Base-by-base conservation (phyloP, 2,888 invertebrate species). In the Luffia ferchaultella region DNA sequence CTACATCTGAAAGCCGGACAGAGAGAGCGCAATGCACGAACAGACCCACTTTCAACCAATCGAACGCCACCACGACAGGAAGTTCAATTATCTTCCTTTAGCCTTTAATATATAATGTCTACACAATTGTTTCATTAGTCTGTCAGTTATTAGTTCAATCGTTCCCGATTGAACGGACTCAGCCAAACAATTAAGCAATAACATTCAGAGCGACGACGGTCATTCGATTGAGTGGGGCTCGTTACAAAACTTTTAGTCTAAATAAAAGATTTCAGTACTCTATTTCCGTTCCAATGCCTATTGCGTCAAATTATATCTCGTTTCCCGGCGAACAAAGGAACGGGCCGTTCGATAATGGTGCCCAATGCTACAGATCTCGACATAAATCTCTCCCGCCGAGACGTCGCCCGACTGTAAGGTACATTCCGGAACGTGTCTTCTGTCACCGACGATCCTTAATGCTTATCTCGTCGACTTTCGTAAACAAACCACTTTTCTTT, bases 21-120 rank as follows among this genome's bases (percentile, higher is more conserved):
- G 72, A 76, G 75, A 77, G 78, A 75, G 70, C 71, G 65, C 69
- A 68, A 68, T 67, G 55, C 60, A 61, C 54, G 63, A 58, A 60
- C 61, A 61, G 61, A 64, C 60, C 63, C 66, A 62, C 69, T 70
- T 71, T 69, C 70, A 70, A 72, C 71, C 72, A 76, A 74, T 76
- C 72, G 42, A 49, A 49, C 43, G 67, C 63, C 62, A 63, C 69
- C 67, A 62, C 63, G 68, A 63, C 82, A 82, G 82, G 82, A 83
- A 75, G 77, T 82, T 82, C 82, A 82, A 83, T 83, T 82, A 80
- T 74, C 73, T 76, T 73, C 76, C 76, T 80, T 76, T 73, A 73
- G 72, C 75, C n/a, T 73, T 72, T 72, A 77, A 75, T 74, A 67
- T 70, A 73, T 73, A 73, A 76, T 74, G 76, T 76, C 75, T 72